phyloP scores from a whole-genome alignment of 2,797 vertebrate species.

The Rhynchonycteris naso region DNA sequence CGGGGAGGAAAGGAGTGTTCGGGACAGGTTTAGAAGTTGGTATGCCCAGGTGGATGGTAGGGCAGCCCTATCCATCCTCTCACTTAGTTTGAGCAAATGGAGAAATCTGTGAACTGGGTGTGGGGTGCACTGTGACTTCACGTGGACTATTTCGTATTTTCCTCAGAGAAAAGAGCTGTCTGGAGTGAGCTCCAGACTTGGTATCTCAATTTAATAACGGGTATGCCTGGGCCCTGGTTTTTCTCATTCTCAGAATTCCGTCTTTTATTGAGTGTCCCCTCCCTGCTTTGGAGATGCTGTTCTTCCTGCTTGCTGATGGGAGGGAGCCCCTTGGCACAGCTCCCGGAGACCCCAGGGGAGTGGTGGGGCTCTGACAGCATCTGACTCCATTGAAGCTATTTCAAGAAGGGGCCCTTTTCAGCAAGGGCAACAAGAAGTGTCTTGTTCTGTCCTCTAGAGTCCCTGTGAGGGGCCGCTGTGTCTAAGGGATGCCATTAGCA shows the following conservation, averaged over 20 bases:
- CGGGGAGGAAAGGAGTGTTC: neutral
- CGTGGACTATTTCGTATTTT: neutral
- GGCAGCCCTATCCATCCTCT: neutral
- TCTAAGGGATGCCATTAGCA: slow-evolving; percentile 55
- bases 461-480: slow-evolving; percentile 30
- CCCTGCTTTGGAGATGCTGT: neutral
- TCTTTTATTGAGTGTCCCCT: neutral
- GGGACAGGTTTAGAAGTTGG: neutral
- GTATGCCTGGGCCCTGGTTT: neutral
- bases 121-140: neutral
- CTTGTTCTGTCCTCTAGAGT: slow-evolving; percentile 77
- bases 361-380: slow-evolving; percentile 48
- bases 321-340: slow-evolving; percentile 55
- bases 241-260: neutral
- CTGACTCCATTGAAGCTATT: slow-evolving; percentile 39
- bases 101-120: neutral
- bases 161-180: neutral
- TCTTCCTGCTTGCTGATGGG: slow-evolving; percentile 45
- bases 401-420: slow-evolving; percentile 42
- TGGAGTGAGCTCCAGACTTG: neutral
- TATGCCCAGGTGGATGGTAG: fast-evolving
- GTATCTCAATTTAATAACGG: neutral
- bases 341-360: slow-evolving; percentile 34
- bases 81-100: neutral
- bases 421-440: slow-evolving; percentile 66